Evolutionary conservation across 2,888 invertebrate species (phyloP), one percentile per base, ranked within the genome.

Genomic region (Caenorhabditis drosophilae): DNA sequence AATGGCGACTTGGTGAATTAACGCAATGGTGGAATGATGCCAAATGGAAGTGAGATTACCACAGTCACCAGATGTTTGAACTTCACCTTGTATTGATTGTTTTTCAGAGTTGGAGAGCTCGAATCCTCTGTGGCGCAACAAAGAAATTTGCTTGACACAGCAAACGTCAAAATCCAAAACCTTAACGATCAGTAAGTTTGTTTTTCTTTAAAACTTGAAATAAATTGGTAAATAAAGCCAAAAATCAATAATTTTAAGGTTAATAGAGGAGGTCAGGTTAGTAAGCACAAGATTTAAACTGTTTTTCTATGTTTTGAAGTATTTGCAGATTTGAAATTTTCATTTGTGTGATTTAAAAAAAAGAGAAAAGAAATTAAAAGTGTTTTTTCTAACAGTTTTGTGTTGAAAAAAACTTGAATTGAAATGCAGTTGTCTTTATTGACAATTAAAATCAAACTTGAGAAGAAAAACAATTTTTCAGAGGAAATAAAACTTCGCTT

Each of bases 11-110:
- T 27, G 75, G 73, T 1, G 75, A 78, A 51, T 58, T 78, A 49
- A 59, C 67, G n/a, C 76, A 78, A 42, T 75, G 70, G 69, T 75
- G 76, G 71, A 76, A 67, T 49, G 76, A 77, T 31, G 64, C 77
- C 18, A 76, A 77, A 27, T 77, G 76, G 77, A 70, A 76, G 70
- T 73, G 22, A 12, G 59, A 48, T 20, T 31, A 31, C 6, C 6
- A 31, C 31, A 44, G 22, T 9, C 45, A 16, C 31, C 6, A 9
- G 31, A 31, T 31, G 12, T 31, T 9, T 9, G 12, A 40, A 40
- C 18, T n/a, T 6, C n/a, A n/a, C n/a, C n/a, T n/a, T n/a, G n/a
- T n/a, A n/a, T n/a, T n/a, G n/a, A n/a, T n/a, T 6, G 40, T 4
- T 31, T 42, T 67, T 18, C 51, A 67, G 67, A 18, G 35, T 78